Evolutionary conservation across 2,113 vertebrate species (phyloP).

Genomic region (Poicephalus meyeri): DNA sequence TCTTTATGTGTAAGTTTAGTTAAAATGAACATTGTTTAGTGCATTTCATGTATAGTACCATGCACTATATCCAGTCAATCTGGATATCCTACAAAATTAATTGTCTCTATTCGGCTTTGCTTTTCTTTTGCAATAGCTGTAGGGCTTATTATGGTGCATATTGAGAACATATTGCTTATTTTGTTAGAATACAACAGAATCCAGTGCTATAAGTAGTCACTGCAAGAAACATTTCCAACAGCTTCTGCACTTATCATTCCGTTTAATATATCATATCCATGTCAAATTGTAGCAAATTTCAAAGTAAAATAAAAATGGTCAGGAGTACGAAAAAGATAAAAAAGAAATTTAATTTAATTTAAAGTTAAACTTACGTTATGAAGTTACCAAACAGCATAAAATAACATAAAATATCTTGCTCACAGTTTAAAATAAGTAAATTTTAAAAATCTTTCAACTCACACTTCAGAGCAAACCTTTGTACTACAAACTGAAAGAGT

Average conservation of each 20-base stretch:
- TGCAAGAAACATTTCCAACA: not conserved
- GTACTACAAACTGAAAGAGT: not conserved
- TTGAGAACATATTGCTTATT: not conserved
- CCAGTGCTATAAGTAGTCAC: not conserved
- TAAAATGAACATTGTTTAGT: not conserved
- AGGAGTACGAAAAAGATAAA: not conserved
- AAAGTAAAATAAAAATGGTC: not conserved
- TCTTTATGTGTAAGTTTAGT: not conserved
- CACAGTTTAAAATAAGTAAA: not conserved
- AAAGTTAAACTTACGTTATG: not conserved
- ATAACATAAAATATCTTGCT: not conserved
- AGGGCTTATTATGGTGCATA: not conserved
- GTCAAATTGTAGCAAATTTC: not conserved
- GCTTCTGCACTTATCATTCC: not conserved
- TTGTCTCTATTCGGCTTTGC: not conserved
- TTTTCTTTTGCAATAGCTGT: not conserved
- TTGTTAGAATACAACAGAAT: not conserved
- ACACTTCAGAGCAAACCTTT: not conserved
- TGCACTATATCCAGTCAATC: not conserved
- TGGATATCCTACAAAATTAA: not conserved
- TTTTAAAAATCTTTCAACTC: not conserved
- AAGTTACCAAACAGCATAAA: not conserved
- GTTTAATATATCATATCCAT: not conserved
- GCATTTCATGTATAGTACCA: not conserved
- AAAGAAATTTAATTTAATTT: not conserved